Conservation (phyloP, 2,888 invertebrate species). For the Lepeophtheirus nordmannii region DNA sequence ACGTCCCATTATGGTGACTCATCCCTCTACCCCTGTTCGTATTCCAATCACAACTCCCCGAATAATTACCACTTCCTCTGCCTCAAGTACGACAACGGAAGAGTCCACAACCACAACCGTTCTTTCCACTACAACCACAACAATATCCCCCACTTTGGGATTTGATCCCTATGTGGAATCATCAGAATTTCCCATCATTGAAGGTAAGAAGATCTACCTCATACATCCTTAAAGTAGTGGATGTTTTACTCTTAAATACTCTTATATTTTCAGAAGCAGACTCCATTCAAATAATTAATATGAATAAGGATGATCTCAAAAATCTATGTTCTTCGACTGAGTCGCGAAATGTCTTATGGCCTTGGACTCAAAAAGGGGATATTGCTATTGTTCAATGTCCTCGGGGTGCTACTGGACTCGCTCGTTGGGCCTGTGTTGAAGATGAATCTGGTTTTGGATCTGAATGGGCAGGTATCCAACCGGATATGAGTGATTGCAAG, state of each 20-base stretch:
- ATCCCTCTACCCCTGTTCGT: conserved; percentile 9
- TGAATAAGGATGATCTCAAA: neutral
- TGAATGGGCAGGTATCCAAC: conserved; percentile 55
- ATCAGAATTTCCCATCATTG: conserved; percentile 3
- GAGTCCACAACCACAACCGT: neutral
- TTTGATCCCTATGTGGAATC: neutral
- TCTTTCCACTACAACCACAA: neutral
- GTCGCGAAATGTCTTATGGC: conserved; percentile 67
- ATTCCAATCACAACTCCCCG: conserved; percentile 18
- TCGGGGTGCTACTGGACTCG: conserved; percentile 68
- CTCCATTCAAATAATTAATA: neutral
- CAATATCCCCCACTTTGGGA: neutral
- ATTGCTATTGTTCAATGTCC: conserved; percentile 70
- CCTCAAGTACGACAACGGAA: neutral
- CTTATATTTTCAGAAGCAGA: neutral
- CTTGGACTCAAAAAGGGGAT: conserved; percentile 63
- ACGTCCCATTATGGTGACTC: conserved; percentile 20
- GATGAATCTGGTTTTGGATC: conserved; percentile 26
- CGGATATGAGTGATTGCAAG: conserved; percentile 71
- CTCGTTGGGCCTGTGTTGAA: conserved; percentile 56
- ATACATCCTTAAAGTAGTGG: too few relatives aligned
- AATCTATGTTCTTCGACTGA: conserved; percentile 48
- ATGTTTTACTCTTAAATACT: too few relatives aligned
- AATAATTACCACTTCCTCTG: conserved; percentile 1
- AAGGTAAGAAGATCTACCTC: neutral